Evolutionary conservation across 1,140 invertebrate genomes (phyloP).

Genomic region (Drosophila sechellia): DNA sequence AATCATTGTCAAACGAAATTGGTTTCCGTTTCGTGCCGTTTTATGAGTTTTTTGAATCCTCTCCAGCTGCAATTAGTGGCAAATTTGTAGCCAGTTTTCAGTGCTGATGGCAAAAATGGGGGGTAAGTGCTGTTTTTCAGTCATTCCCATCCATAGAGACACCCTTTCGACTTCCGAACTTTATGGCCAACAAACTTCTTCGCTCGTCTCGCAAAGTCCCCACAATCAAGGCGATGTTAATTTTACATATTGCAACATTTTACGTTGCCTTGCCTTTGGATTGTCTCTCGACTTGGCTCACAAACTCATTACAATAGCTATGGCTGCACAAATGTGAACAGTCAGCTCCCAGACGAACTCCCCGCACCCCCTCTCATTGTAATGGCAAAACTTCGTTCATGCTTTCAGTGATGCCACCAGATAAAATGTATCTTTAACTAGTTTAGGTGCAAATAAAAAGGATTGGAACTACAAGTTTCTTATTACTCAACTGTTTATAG

Average conservation of each 20-base stretch:
- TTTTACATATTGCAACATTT: slow-evolving; percentile 78
- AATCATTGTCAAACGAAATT: slow-evolving; percentile 56
- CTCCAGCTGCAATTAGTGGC: slow-evolving; percentile 55
- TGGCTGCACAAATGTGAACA: slow-evolving; percentile 76
- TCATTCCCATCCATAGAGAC: slow-evolving; percentile 21
- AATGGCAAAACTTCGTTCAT: slow-evolving; percentile 52
- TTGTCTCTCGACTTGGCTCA: slow-evolving; percentile 30
- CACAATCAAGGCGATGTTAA: slow-evolving; percentile 48
- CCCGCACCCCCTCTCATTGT: slow-evolving; percentile 17
- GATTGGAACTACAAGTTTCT: background rate
- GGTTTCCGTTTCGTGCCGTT: slow-evolving; percentile 43
- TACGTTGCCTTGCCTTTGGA: slow-evolving; percentile 39
- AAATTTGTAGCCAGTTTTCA: slow-evolving; percentile 56
- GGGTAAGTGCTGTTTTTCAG: slow-evolving; percentile 10
- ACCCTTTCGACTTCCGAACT: slow-evolving; percentile 26
- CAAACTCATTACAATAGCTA: slow-evolving; percentile 77
- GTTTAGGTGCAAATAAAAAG: background rate
- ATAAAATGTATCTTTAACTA: background rate
- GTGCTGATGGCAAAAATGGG: slow-evolving; percentile 10
- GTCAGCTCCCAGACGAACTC: slow-evolving; percentile 29
- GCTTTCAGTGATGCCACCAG: slow-evolving; percentile 14
- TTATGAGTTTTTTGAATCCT: slow-evolving; percentile 61
- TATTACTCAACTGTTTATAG: background rate
- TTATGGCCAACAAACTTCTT: slow-evolving; percentile 25
- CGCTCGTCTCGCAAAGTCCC: slow-evolving; percentile 2